A percentile compares a stretch with the other conserved stretches of the same genome.
Conservation (phyloP, 2,113 vertebrate species). For the Ctenomys sociabilis region DNA sequence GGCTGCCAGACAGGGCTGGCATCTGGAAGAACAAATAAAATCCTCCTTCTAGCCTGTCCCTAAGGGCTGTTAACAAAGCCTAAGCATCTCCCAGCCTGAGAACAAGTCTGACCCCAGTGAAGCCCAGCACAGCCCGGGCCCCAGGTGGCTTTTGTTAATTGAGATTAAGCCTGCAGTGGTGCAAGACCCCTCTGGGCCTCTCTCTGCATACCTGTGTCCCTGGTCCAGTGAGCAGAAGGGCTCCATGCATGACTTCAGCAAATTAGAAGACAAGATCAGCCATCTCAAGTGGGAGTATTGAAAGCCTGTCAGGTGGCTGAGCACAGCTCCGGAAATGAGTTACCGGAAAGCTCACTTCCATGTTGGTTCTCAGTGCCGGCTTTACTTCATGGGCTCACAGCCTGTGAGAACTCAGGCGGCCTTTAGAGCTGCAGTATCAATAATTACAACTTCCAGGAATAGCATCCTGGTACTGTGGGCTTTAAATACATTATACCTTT, state of each 20-base stretch:
- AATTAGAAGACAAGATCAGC: constrained; percentile 12
- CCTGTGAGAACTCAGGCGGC: not conserved
- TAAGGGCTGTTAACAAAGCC: constrained; percentile 47
- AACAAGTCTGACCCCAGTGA: not conserved
- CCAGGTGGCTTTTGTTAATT: constrained; percentile 68
- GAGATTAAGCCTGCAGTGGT: constrained; percentile 59
- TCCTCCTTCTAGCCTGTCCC: constrained; percentile 36
- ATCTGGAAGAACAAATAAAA: constrained; percentile 66
- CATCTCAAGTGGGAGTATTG: not conserved
- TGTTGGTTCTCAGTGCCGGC: fast-evolving
- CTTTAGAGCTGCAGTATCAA: not conserved
- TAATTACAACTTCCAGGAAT: not conserved
- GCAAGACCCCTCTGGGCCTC: not conserved
- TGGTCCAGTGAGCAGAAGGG: not conserved
- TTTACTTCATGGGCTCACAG: not conserved
- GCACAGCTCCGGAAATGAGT: not conserved
- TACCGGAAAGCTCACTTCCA: not conserved
- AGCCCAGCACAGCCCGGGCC: not conserved
- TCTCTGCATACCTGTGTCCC: not conserved
- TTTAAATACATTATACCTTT: not conserved
- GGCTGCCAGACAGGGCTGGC: constrained; percentile 63
- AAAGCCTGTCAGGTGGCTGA: not conserved
- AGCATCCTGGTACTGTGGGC: not conserved
- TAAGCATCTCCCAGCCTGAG: not conserved
- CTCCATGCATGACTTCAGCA: not conserved